Percentiles rank a stretch among this genome's conserved stretches.
These are phyloP conservation scores for Tringa solitaria DNA, from an alignment of 2,113 vertebrate species.

Conservation along the genomic window DNA sequence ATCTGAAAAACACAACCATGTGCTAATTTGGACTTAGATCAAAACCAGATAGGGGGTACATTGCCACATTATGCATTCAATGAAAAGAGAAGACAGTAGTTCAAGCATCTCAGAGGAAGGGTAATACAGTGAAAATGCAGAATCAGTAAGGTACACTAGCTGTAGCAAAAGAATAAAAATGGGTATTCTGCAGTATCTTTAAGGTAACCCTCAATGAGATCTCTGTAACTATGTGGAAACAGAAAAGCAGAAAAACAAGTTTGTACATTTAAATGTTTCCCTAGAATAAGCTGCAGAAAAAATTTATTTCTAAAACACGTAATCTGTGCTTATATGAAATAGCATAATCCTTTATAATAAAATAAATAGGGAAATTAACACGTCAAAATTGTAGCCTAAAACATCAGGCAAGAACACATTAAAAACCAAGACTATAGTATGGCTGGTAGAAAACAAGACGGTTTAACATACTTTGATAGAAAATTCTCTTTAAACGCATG, in stretches of 20 bases:
- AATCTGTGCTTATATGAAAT: neutral
- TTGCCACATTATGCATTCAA: too few species aligned
- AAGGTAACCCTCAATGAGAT: rapidly evolving
- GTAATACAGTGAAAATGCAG: neutral
- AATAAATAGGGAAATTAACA: neutral
- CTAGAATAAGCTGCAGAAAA: neutral
- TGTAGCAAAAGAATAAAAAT: neutral
- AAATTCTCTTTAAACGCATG: neutral
- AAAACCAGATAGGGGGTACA: neutral
- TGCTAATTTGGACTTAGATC: neutral
- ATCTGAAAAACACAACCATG: neutral
- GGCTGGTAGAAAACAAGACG: neutral
- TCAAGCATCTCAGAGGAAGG: neutral
- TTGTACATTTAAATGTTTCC: neutral
- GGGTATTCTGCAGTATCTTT: neutral
- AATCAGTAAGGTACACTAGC: neutral
- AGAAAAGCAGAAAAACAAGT: neutral
- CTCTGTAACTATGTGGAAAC: neutral
- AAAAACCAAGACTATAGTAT: neutral
- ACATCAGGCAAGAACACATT: neutral
- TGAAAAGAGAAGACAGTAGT: neutral
- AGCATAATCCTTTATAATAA: neutral
- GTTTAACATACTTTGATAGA: neutral
- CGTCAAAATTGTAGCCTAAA: neutral
- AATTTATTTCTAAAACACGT: neutral